Percentiles rank a stretch among this genome's conserved stretches.
phyloP scores from a whole-genome alignment of 2,113 vertebrate genomes.

The human region GRCh38 chr1:119995001-119995500 shows the following conservation, averaged over 20 bases:
- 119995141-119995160: slow-evolving; percentile 78
- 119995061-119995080: neutral
- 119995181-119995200: slow-evolving; percentile 82
- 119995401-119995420: neutral
- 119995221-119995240: slow-evolving; percentile 85
- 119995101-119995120: neutral
- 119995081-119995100: neutral
- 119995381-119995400: slow-evolving; percentile 77
- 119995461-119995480: neutral
- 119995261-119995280: slow-evolving; percentile 85
- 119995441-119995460: slow-evolving; percentile 13
- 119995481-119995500: neutral
- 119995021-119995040: neutral
- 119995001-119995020: neutral
- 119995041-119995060: slow-evolving; percentile 15
- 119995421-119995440: slow-evolving; percentile 13
- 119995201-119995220: slow-evolving; percentile 85
- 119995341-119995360: slow-evolving; percentile 82
- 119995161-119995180: slow-evolving; percentile 81
- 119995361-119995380: slow-evolving; percentile 79
- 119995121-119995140: slow-evolving; percentile 29
- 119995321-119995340: slow-evolving; percentile 81
- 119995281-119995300: slow-evolving; percentile 86
- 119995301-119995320: slow-evolving; percentile 88
- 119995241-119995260: slow-evolving; percentile 85